phyloP scores from a whole-genome alignment of 2,888 invertebrate genomes.

The Erebia aethiops region DNA sequence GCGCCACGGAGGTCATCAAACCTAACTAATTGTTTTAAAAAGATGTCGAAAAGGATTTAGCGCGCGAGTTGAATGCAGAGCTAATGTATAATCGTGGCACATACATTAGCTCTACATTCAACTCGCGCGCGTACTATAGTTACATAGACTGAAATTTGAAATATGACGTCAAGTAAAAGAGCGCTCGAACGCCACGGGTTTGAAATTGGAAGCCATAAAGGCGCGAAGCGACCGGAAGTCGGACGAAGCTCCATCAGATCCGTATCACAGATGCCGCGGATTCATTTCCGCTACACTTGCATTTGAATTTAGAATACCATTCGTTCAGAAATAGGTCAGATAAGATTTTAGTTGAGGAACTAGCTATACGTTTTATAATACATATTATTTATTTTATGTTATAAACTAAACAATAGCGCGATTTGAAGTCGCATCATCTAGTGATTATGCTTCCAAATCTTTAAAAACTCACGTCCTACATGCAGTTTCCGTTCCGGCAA shows the following conservation, averaged over 20 bases:
- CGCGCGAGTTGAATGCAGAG: no score
- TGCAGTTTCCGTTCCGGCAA: no score
- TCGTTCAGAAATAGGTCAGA: conserved; percentile 32
- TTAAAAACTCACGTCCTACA: no score
- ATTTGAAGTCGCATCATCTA: no score
- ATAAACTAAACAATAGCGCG: no score
- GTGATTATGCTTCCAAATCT: no score
- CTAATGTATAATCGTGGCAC: no score
- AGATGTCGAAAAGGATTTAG: not conserved
- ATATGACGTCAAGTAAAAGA: conserved; percentile 32
- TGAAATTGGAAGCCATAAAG: conserved; percentile 78
- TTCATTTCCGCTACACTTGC: conserved; percentile 79
- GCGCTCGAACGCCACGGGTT: conserved; percentile 49
- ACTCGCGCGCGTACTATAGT: no score
- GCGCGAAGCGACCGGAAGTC: conserved; percentile 77
- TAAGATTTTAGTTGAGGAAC: conserved; percentile 13
- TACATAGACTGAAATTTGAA: conserved; percentile 50
- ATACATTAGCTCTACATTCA: no score
- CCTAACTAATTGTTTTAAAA: not conserved
- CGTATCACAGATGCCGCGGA: conserved; percentile 76
- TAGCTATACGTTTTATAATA: no score
- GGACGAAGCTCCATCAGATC: conserved; percentile 78
- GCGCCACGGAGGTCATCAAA: no score
- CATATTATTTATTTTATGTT: no score
- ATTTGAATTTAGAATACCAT: conserved; percentile 72